Evolutionary conservation across 2,888 invertebrate species (phyloP), one percentile per base, ranked within the genome.

Genomic region (Sesamia inferens): DNA sequence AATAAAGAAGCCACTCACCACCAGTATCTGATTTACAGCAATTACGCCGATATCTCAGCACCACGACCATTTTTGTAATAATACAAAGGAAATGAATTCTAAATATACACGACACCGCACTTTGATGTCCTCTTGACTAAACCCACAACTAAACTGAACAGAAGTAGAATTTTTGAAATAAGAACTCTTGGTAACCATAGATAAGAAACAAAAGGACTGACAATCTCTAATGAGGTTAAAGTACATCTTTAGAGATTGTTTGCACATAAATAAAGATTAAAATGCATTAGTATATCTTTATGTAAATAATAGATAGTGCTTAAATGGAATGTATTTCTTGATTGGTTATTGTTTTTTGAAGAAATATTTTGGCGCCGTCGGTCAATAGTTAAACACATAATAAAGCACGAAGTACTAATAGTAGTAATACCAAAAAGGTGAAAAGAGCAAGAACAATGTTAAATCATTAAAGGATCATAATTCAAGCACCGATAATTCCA

Each of bases 161-260:
- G 10, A 68, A 74, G 63, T 68, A 76, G n/a, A 65, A 74, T 57
- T 73, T 81, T 73, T 54, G n/a, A 81, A 79, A 61, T 48, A 79
- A 63, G 75, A 81, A 85, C 74, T 63, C 65, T 79, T 6, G 62
- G 62, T 57, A 61, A 42, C 72, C 74, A 79, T 63, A 70, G 85
- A 88, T 85, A 85, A 87, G 59, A 74, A 57, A 81, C 82, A 81
- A 77, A 79, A 71, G 73, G 78, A 69, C 74, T 73, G 71, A 68
- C 75, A 84, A 77, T 78, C 69, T 42, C 76, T 89, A 89, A 89
- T 86, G 88, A 86, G 85, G 72, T 66, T 81, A 76, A 85, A 85
- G 80, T 86, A 31, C 31, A 31, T 31, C 84, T 79, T 84, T 82
- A 83, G 68, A 81, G 82, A 82, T 80, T 78, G 74, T 76, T 65